phyloP scores from a whole-genome alignment of 2,797 vertebrate genomes.

The Lindbergichthys nudifrons region DNA sequence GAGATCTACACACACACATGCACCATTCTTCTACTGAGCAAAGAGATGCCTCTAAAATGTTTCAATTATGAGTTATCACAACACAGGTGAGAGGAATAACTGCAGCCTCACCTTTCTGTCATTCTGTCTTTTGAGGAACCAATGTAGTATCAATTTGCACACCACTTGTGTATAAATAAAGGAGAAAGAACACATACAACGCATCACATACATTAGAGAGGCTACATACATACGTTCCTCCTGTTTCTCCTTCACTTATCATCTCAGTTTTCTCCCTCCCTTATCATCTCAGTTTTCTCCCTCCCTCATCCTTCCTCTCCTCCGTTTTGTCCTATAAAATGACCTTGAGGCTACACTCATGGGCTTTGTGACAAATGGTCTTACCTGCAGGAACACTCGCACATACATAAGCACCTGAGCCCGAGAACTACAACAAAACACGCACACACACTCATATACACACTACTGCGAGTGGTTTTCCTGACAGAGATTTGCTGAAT shows the following conservation, averaged over 20 bases:
- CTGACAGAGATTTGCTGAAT: constrained; percentile 65
- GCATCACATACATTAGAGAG: too few relatives aligned
- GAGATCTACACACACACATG: constrained; percentile 33
- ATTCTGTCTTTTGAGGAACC: background rate
- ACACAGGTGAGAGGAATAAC: constrained; percentile 9
- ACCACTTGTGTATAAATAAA: background rate
- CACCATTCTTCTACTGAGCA: constrained; percentile 11
- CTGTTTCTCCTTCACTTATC: constrained; percentile 26
- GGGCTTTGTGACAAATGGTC: constrained; percentile 59
- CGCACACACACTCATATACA: constrained; percentile 20
- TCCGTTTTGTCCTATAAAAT: constrained; percentile 67
- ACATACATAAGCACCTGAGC: constrained; percentile 19
- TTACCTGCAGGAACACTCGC: constrained; percentile 56
- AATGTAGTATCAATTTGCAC: background rate
- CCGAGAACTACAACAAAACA: constrained; percentile 8
- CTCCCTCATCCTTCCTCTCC: constrained; percentile 25
- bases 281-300: constrained; percentile 15
- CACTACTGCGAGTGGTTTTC: constrained; percentile 40
- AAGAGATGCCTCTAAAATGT: constrained; percentile 22
- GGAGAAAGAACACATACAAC: background rate
- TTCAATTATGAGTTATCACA: constrained; percentile 13
- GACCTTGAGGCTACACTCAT: constrained; percentile 67
- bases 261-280: constrained; percentile 14
- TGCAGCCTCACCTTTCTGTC: background rate
- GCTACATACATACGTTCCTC: background rate